Percentiles rank a stretch among this genome's conserved stretches.
Evolutionary conservation across 1,140 invertebrate genomes (phyloP).

Genomic region (Cepaea nemoralis): DNA sequence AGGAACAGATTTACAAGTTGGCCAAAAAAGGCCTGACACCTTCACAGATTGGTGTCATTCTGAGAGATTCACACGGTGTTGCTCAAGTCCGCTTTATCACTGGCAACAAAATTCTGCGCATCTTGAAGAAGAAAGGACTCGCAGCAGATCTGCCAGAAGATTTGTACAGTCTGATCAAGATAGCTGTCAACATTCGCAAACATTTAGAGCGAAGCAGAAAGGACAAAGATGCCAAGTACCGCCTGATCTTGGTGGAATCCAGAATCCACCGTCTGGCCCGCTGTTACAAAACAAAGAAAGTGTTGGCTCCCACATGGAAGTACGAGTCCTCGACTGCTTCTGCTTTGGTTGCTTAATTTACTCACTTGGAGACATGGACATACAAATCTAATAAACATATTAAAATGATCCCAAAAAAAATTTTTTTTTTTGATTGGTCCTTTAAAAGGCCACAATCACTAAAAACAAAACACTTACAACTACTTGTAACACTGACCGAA

Average conservation of each 20-base stretch:
- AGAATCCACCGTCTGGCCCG: conserved; percentile 97
- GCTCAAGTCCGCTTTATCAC: conserved; percentile 97
- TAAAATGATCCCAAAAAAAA: too few relatives aligned
- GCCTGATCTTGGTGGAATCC: conserved; percentile 98
- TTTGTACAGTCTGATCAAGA: conserved; percentile 98
- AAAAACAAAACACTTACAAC: too few relatives aligned
- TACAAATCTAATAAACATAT: too few relatives aligned
- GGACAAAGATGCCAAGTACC: conserved; percentile 98
- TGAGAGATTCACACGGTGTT: conserved; percentile 98
- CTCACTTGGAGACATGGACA: too few relatives aligned
- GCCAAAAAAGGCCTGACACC: too few relatives aligned
- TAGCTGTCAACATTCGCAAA: conserved; percentile 98
- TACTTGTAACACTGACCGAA: too few relatives aligned
- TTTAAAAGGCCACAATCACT: too few relatives aligned
- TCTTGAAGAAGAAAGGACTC: conserved; percentile 96
- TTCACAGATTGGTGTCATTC: too few relatives aligned
- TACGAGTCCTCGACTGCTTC: too few relatives aligned
- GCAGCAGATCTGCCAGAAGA: conserved; percentile 98
- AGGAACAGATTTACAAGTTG: too few relatives aligned
- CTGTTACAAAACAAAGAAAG: conserved; percentile 97
- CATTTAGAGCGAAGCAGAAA: conserved; percentile 95
- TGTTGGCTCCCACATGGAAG: conserved; percentile 97
- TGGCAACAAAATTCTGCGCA: conserved; percentile 98
- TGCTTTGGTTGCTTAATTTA: too few relatives aligned
- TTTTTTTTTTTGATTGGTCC: too few relatives aligned